Evolutionary conservation across 2,888 invertebrate species (phyloP).

Genomic region (Notodonta dromedarius): DNA sequence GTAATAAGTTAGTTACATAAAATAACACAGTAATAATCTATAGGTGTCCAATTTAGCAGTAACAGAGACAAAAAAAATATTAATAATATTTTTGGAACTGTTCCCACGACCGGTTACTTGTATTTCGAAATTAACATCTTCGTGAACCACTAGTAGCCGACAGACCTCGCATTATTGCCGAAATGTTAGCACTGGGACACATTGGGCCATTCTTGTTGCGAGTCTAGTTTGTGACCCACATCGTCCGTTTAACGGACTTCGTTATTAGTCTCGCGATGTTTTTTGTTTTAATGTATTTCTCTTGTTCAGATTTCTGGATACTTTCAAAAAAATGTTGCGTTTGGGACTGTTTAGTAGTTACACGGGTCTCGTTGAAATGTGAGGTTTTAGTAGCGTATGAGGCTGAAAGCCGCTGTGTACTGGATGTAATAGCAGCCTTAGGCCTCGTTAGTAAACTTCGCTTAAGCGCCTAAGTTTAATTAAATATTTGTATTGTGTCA

Average conservation of each 20-base stretch:
- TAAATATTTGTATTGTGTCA: no score
- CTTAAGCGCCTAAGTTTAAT: no score
- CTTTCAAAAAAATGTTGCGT: conserved; percentile 29
- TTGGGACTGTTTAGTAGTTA: conserved; percentile 22
- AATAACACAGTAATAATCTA: no score
- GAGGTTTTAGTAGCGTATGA: neutral
- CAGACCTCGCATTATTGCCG: conserved; percentile 7
- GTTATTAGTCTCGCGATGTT: conserved; percentile 36
- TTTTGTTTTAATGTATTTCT: conserved; percentile 45
- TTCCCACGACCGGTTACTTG: no score
- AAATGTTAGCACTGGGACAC: conserved; percentile 47
- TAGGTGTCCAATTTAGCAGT: no score
- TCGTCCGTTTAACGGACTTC: conserved; percentile 46
- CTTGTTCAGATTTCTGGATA: conserved; percentile 34
- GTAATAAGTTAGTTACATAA: no score
- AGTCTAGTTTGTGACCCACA: conserved; percentile 31
- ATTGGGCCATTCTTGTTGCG: conserved; percentile 41
- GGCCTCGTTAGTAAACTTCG: no score
- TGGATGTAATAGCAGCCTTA: no score
- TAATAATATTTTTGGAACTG: no score
- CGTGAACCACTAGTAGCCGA: neutral
- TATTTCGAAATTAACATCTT: neutral
- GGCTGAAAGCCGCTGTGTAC: no score
- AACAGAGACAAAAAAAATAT: no score
- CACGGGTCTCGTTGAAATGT: neutral